Conservation (phyloP, 2,888 invertebrate species). For the Heteromurus nitidus region DNA sequence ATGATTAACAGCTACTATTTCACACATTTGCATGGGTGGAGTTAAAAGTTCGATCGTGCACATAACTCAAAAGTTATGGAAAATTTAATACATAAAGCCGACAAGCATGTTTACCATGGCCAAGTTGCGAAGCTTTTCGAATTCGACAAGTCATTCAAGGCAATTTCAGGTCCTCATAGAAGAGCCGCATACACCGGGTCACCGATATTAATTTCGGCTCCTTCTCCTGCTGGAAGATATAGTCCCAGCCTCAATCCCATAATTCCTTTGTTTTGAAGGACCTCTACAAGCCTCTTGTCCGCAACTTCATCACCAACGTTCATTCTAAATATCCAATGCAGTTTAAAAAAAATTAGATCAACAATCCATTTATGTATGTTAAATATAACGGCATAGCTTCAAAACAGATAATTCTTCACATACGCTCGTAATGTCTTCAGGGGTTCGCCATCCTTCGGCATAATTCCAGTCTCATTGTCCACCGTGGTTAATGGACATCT, state of each 20-base stretch:
- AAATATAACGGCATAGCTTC: not conserved
- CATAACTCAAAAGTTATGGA: no score
- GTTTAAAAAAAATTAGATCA: not conserved
- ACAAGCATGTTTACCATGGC: no score
- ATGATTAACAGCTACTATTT: no score
- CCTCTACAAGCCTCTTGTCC: constrained; percentile 48
- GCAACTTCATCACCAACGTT: constrained; percentile 51
- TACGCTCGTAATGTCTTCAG: constrained; percentile 67
- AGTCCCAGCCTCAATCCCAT: constrained; percentile 67
- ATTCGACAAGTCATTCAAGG: no score
- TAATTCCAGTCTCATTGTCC: constrained; percentile 60
- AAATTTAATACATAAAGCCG: not conserved
- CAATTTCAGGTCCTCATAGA: constrained; percentile 38
- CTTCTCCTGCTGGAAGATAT: constrained; percentile 64
- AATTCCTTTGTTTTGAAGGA: constrained; percentile 66
- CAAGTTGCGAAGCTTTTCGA: no score
- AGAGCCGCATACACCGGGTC: constrained; percentile 68
- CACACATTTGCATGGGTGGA: no score
- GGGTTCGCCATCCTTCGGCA: constrained; percentile 68
- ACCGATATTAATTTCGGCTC: constrained; percentile 53
- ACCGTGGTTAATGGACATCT: constrained; percentile 68
- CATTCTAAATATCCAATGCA: constrained; percentile 45
- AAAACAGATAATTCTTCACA: not conserved
- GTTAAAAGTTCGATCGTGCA: no score
- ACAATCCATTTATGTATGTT: not conserved